A percentile compares a stretch with the other conserved stretches of the same genome.
Conservation (phyloP, 1,140 invertebrate species). For the Hyles euphorbiae region DNA sequence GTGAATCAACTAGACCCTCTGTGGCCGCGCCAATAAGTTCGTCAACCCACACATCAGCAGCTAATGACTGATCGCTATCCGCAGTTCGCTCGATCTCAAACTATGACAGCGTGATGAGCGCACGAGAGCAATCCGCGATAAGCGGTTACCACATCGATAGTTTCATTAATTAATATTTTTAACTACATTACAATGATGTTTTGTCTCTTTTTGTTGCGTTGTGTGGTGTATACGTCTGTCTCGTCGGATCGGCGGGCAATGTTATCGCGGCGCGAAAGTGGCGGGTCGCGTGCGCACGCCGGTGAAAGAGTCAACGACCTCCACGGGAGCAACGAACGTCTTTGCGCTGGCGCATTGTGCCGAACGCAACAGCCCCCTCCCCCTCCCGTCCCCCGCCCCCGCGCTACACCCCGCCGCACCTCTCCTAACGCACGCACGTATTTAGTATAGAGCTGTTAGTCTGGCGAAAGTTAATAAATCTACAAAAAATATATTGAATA, state of each 20-base stretch:
- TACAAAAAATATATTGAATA: too few relatives aligned
- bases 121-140: too few relatives aligned
- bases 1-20: too few relatives aligned
- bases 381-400: slow-evolving; percentile 20
- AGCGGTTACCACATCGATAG: not conserved
- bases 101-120: too few relatives aligned
- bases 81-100: too few relatives aligned
- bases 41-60: too few relatives aligned
- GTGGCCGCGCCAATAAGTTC: too few relatives aligned
- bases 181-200: not conserved
- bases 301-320: slow-evolving; percentile 69
- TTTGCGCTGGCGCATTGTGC: slow-evolving; percentile 49
- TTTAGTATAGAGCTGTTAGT: slow-evolving; percentile 15
- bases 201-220: not conserved
- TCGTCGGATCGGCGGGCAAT: not conserved
- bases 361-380: slow-evolving; percentile 35
- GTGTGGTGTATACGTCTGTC: not conserved
- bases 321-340: slow-evolving; percentile 71
- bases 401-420: slow-evolving; percentile 29
- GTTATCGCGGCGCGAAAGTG: slow-evolving; percentile 64
- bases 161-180: slow-evolving; percentile 6
- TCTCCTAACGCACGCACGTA: slow-evolving; percentile 11
- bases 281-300: slow-evolving; percentile 55
- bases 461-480: not conserved
- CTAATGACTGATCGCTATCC: too few relatives aligned